Conservation (phyloP, 2,113 vertebrate species). For the Patagioenas fasciata region DNA sequence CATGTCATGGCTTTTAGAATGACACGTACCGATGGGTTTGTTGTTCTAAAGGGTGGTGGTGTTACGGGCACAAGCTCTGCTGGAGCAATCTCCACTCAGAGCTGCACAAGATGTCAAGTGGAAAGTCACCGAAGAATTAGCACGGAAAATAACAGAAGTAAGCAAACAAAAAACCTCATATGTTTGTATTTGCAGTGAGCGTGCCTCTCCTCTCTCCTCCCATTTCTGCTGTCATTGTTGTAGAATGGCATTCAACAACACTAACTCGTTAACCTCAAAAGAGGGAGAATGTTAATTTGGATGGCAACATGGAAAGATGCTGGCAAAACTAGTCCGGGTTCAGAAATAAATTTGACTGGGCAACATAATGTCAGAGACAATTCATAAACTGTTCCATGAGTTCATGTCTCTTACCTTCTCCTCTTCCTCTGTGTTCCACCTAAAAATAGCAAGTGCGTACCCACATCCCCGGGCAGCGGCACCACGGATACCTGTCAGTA, state of each 20-base stretch:
- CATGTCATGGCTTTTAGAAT: conserved; percentile 1
- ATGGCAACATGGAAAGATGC: background rate
- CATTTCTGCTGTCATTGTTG: background rate
- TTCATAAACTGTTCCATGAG: conserved; percentile 63
- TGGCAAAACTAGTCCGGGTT: background rate
- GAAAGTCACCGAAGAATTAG: conserved; percentile 29
- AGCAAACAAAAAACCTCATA: conserved; percentile 42
- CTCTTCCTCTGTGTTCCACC: background rate
- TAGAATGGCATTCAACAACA: background rate
- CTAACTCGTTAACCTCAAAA: background rate
- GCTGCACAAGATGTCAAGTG: conserved; percentile 33
- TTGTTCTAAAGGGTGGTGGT: conserved; percentile 54
- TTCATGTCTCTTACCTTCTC: conserved; percentile 55
- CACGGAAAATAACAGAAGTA: background rate
- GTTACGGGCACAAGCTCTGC: conserved; percentile 40
- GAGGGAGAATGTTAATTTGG: background rate
- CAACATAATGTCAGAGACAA: conserved; percentile 22
- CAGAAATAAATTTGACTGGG: background rate
- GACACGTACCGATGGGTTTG: background rate
- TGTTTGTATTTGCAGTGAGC: conserved; percentile 25
- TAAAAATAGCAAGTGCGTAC: background rate
- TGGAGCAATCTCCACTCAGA: conserved; percentile 44
- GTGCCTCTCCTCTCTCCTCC: background rate
- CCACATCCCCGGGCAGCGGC: background rate
- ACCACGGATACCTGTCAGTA: background rate